A percentile compares a stretch with the other conserved stretches of the same genome.
Conservation (phyloP, 2,113 vertebrate species). For the Trichomycterus rosablanca region DNA sequence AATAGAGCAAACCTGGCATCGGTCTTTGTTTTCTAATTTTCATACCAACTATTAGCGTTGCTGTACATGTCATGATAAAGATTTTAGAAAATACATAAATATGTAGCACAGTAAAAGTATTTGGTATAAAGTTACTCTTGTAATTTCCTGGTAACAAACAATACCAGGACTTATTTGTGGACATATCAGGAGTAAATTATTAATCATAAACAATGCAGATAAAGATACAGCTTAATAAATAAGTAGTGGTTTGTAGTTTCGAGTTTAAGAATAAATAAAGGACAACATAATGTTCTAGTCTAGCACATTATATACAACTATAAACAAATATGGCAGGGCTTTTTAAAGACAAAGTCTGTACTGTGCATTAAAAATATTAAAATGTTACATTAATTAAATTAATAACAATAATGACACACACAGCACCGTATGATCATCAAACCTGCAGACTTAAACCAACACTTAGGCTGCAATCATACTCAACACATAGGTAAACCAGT, state of each 20-base stretch:
- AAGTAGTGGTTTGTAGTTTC: no score
- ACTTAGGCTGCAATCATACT: background rate
- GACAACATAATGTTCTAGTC: slow-evolving; percentile 13
- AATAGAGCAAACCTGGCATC: slow-evolving; percentile 35
- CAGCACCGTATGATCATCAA: slow-evolving; percentile 25
- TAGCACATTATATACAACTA: slow-evolving; percentile 15
- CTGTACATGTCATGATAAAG: slow-evolving; percentile 32
- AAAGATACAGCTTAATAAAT: slow-evolving; percentile 44
- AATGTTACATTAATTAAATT: slow-evolving; percentile 7
- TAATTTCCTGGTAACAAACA: slow-evolving; percentile 1
- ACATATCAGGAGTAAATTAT: background rate
- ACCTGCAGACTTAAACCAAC: background rate
- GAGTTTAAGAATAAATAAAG: no score
- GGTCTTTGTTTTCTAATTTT: slow-evolving; percentile 5
- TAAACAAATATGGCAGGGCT: slow-evolving; percentile 58
- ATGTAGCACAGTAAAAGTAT: slow-evolving; percentile 56
- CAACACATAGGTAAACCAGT: no score
- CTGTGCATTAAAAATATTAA: slow-evolving; percentile 13
- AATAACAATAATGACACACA: slow-evolving; percentile 10
- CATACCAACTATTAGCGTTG: slow-evolving; percentile 21
- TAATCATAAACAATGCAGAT: slow-evolving; percentile 13
- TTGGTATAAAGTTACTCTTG: slow-evolving; percentile 46
- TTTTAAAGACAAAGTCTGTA: no score
- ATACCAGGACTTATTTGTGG: background rate
- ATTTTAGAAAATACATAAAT: slow-evolving; percentile 56